Base-by-base conservation (phyloP, 2,797 vertebrate genomes). In the Hyperoplus immaculatus region DNA sequence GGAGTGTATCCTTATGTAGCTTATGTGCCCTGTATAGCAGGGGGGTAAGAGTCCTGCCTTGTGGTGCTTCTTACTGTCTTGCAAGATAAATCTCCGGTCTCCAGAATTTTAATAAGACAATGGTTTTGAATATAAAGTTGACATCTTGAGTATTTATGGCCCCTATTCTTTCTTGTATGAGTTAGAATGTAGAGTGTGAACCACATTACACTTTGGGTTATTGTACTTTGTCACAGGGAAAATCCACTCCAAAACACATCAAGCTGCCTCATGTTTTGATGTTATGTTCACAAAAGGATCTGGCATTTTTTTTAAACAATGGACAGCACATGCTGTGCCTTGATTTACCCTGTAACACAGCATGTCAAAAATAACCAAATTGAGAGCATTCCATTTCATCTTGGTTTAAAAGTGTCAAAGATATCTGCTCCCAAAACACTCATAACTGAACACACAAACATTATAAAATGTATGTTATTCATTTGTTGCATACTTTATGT, bases 241-340 rank as follows among this genome's bases (percentile, higher is more conserved):
- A 85, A 63, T 78, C 80, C 56, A 38, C 41, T 54, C 53, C 41
- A 21, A 46, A 62, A 56, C 41, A 36, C 70, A 50, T 46, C 68
- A 65, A 67, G 42, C 43, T 56, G 45, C 72, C 45, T 59, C 60
- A 45, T 77, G 59, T 79, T 80, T 81, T 69, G 16, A 75, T 74
- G 69, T 71, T 66, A 64, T 46, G 8, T 46, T 69, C 21, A 49
- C 21, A 56, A 83, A 82, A 69, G 38, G 5, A 80, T 50, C 43
- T 13, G 6, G 41, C 62, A 45, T 56, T 70, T 21, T 50, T 13
- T 2, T 6, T 58, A 72, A 64, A 67, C 69, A 66, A 13, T 55
- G 39, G 54, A 56, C 13, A 41, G 42, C 11, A 60, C 49, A n/a
- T 64, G 64, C 18, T 70, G 13, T 60, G 42, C 78, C 70, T 60